Percentiles rank a stretch among this genome's conserved stretches.
These are phyloP conservation scores for Chionodraco myersi DNA, from an alignment of 2,113 vertebrate species.

Conservation along the genomic window DNA sequence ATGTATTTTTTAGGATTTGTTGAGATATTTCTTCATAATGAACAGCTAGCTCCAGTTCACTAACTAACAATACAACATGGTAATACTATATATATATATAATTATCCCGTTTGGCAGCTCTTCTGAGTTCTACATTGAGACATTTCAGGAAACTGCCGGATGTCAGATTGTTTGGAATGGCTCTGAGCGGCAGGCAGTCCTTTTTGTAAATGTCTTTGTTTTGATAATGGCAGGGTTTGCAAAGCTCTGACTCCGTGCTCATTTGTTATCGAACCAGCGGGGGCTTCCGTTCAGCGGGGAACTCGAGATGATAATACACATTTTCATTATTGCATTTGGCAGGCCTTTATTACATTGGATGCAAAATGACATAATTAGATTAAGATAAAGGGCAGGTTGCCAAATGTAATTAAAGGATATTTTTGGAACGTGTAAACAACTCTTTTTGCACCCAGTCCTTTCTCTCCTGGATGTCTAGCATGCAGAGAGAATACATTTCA, in stretches of 20 bases:
- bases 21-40: too few relatives aligned
- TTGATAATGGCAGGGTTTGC: constrained; percentile 23
- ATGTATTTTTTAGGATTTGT: too few relatives aligned
- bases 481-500: neutral
- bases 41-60: too few relatives aligned
- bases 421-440: constrained; percentile 56
- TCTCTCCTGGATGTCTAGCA: constrained; percentile 12
- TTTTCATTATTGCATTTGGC: constrained; percentile 57
- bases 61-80: too few relatives aligned
- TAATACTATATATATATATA: too few relatives aligned
- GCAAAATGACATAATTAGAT: constrained; percentile 71
- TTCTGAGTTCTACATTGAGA: neutral
- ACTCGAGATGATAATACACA: constrained; percentile 40
- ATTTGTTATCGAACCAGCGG: constrained; percentile 23
- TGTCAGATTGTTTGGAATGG: neutral
- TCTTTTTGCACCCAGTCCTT: constrained; percentile 8
- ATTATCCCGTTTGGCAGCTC: neutral
- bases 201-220: neutral
- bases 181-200: neutral
- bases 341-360: constrained; percentile 54
- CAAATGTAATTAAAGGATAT: constrained; percentile 63
- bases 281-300: constrained; percentile 30
- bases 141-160: constrained; percentile 4
- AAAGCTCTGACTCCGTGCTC: constrained; percentile 29
- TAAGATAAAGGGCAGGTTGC: constrained; percentile 71